Percentiles rank a stretch among this genome's conserved stretches.
These are phyloP conservation scores for Cryptus viduatorius DNA, from an alignment of 2,888 invertebrate genomes.

Conservation along the genomic window DNA sequence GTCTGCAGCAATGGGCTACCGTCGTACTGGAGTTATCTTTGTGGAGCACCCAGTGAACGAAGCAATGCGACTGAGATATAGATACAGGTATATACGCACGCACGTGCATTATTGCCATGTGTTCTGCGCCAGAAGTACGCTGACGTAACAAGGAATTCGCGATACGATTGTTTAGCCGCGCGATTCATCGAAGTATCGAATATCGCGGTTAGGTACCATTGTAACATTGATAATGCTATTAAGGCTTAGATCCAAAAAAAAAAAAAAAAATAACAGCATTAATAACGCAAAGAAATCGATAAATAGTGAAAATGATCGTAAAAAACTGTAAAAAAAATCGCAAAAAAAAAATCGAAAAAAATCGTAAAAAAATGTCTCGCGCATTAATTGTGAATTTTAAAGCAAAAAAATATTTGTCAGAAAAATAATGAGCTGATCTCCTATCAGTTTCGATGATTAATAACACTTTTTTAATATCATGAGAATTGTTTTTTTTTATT, in stretches of 20 bases:
- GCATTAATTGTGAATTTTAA: neutral
- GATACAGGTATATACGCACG: slow-evolving; percentile 45
- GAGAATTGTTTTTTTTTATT: no score
- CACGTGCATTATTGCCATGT: slow-evolving; percentile 1
- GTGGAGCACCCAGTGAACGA: slow-evolving; percentile 72
- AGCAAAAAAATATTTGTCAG: no score
- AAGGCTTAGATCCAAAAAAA: neutral
- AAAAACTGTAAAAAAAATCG: no score
- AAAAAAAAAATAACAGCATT: neutral
- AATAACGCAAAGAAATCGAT: no score
- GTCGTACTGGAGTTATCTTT: slow-evolving; percentile 78
- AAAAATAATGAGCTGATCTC: no score
- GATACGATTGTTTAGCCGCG: slow-evolving; percentile 40
- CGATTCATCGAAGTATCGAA: slow-evolving; percentile 68
- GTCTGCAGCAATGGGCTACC: slow-evolving; percentile 62
- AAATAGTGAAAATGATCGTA: no score
- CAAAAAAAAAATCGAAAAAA: no score
- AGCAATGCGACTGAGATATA: slow-evolving; percentile 41
- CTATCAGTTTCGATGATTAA: no score
- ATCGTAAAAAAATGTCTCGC: no score
- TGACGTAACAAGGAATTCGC: slow-evolving; percentile 33
- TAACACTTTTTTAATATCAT: no score
- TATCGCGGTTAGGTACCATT: slow-evolving; percentile 9
- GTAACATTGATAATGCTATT: neutral
- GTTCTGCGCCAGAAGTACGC: slow-evolving; percentile 7